A percentile compares a stretch with the other conserved stretches of the same genome.
These are phyloP conservation scores for Conchocele bisecta DNA, from an alignment of 2,888 invertebrate species.

Conservation along the genomic window DNA sequence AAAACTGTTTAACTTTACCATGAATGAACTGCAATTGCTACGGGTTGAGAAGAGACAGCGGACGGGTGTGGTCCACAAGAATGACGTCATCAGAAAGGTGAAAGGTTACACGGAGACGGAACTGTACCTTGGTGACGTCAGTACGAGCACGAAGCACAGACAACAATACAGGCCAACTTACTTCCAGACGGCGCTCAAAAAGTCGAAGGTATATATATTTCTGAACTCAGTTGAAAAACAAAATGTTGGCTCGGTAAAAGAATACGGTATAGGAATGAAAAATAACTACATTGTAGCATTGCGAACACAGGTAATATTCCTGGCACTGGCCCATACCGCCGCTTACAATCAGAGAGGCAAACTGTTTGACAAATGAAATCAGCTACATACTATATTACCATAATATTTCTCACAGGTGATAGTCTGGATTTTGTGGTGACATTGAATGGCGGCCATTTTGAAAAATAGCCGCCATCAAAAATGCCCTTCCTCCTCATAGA, in stretches of 20 bases:
- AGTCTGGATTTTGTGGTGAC: no score
- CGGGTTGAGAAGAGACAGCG: conserved; percentile 83
- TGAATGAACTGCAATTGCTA: conserved; percentile 85
- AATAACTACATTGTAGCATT: no score
- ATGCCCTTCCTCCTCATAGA: no score
- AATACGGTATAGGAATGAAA: no score
- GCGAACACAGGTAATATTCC: no score
- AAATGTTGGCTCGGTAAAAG: neutral
- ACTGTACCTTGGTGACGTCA: conserved; percentile 85
- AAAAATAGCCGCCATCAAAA: no score
- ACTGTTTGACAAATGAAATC: no score
- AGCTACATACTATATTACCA: no score
- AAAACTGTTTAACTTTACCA: conserved; percentile 84
- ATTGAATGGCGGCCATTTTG: no score
- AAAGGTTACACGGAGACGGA: conserved; percentile 41
- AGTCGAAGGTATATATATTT: conserved; percentile 78
- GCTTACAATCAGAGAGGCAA: no score
- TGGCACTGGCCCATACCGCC: no score
- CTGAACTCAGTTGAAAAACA: neutral
- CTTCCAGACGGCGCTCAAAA: conserved; percentile 85
- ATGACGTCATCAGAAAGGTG: neutral
- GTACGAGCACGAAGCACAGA: conserved; percentile 83
- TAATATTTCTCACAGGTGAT: no score
- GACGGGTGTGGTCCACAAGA: conserved; percentile 35
- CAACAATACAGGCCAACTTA: conserved; percentile 84